Evolutionary conservation across 2,888 invertebrate genomes (phyloP).

Genomic region (Syrphus vitripennis): DNA sequence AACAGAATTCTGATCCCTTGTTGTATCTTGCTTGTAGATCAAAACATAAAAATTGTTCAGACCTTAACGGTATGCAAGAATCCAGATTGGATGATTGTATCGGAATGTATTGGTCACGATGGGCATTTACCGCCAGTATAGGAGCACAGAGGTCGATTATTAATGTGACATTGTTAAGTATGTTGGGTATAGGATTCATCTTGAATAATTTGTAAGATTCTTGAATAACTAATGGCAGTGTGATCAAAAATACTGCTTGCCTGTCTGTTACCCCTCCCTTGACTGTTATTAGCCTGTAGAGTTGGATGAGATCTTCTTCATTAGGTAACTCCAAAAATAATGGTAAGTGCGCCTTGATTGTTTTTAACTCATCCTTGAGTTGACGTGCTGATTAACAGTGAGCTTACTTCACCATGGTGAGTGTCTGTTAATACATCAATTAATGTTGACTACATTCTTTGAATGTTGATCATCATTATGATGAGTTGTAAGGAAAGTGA

Average conservation of each 20-base stretch:
- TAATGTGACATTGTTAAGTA: neutral
- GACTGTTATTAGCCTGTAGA: neutral
- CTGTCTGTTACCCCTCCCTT: neutral
- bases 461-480: too few species aligned
- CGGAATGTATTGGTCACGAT: slow-evolving; percentile 18
- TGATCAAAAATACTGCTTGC: slow-evolving; percentile 17
- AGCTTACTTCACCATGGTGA: too few species aligned
- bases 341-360: neutral
- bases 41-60: neutral
- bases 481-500: too few species aligned
- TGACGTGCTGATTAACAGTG: too few species aligned
- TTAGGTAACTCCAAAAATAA: neutral
- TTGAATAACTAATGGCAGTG: slow-evolving; percentile 2
- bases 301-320: neutral
- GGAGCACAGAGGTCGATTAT: too few species aligned
- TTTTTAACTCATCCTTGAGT: neutral
- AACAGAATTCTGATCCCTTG: slow-evolving; percentile 1
- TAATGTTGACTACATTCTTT: too few species aligned
- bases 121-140: too few species aligned
- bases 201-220: neutral
- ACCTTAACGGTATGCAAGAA: neutral
- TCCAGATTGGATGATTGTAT: too few species aligned
- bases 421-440: too few species aligned
- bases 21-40: slow-evolving; percentile 4
- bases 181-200: neutral